phyloP scores from a whole-genome alignment of 2,797 vertebrate genomes.

The Danio kyathit region DNA sequence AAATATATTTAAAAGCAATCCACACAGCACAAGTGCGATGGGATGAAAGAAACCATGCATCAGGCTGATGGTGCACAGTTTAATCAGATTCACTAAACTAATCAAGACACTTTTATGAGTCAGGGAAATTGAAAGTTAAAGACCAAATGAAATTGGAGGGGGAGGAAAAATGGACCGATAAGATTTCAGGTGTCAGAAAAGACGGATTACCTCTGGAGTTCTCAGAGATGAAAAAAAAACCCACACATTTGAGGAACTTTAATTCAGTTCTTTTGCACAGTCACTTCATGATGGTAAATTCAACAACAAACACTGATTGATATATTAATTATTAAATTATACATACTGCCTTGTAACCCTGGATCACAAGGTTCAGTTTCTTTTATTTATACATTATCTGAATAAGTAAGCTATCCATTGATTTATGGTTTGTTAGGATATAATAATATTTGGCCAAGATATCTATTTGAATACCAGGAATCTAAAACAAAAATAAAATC shows the following conservation, averaged over 20 bases:
- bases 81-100: slow-evolving; percentile 65
- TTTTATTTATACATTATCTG: no score
- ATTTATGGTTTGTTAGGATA: no score
- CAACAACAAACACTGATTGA: no score
- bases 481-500: no score
- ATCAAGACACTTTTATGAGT: slow-evolving; percentile 71
- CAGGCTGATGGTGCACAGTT: slow-evolving; percentile 2
- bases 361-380: no score
- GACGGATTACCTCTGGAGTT: slow-evolving; percentile 70
- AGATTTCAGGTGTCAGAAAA: slow-evolving; percentile 59
- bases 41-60: slow-evolving; percentile 14
- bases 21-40: slow-evolving; percentile 1
- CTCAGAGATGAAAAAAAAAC: slow-evolving; percentile 62
- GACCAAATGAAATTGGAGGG: slow-evolving; percentile 71
- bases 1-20: slow-evolving; percentile 68
- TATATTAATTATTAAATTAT: no score
- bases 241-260: slow-evolving; percentile 40
- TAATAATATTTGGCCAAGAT: no score
- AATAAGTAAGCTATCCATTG: no score
- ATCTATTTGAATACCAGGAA: no score
- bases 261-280: background rate
- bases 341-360: no score
- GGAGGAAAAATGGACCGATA: slow-evolving; percentile 67
- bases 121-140: slow-evolving; percentile 70
- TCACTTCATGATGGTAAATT: background rate